phyloP scores from a whole-genome alignment of 2,113 vertebrate genomes.

The Zeus faber region DNA sequence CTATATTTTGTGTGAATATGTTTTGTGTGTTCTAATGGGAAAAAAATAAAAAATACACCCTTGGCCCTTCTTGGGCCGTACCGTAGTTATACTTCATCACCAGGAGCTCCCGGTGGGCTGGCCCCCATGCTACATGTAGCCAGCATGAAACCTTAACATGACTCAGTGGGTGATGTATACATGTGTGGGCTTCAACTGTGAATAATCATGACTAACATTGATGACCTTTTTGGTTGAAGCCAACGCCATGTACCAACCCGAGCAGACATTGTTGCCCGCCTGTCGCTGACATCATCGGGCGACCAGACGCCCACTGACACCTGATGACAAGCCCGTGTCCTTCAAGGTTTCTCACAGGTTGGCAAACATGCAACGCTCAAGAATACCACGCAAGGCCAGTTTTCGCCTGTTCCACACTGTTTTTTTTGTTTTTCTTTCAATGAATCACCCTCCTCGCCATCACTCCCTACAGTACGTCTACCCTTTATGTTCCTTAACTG shows the following conservation, averaged over 20 bases:
- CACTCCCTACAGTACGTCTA: slow-evolving; percentile 26
- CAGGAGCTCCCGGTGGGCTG: background rate
- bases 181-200: slow-evolving; percentile 50
- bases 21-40: no score
- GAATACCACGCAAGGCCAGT: background rate
- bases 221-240: slow-evolving; percentile 54
- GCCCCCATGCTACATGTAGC: slow-evolving; percentile 21
- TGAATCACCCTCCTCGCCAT: slow-evolving; percentile 45
- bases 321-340: slow-evolving; percentile 42
- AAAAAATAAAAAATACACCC: no score
- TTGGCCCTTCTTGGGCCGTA: no score
- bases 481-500: slow-evolving; percentile 10
- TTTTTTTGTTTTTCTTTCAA: slow-evolving; percentile 9
- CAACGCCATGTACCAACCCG: slow-evolving; percentile 14
- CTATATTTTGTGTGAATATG: no score
- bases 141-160: slow-evolving; percentile 41
- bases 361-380: no score
- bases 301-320: slow-evolving; percentile 45
- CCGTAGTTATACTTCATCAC: no score
- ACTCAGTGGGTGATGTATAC: slow-evolving; percentile 56
- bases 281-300: slow-evolving; percentile 46
- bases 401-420: background rate
- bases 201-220: slow-evolving; percentile 62
- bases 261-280: slow-evolving; percentile 25
- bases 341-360: no score